Conservation (phyloP, 2,888 invertebrate species). For the Phortica magna region DNA sequence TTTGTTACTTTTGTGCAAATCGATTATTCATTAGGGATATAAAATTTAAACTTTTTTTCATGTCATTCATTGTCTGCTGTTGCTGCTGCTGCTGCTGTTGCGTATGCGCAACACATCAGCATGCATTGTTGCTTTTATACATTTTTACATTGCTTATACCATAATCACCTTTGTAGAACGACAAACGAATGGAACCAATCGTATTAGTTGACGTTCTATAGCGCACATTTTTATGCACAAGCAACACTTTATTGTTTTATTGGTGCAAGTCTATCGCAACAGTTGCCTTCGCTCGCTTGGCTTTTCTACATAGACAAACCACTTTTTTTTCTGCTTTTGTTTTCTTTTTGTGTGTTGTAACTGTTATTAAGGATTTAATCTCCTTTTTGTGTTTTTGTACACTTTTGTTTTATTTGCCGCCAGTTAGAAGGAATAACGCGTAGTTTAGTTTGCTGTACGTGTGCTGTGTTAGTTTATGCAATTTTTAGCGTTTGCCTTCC, state of each 20-base stretch:
- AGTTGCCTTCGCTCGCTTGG: background rate
- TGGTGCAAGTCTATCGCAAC: background rate
- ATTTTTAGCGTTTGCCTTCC: constrained; percentile 28
- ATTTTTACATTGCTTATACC: background rate
- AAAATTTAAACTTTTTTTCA: constrained; percentile 27
- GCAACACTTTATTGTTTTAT: background rate
- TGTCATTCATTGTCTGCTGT: background rate
- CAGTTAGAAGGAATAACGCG: background rate
- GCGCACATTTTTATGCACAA: background rate
- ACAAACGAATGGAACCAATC: background rate
- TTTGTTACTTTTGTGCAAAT: constrained; percentile 36
- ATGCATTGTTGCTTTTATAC: background rate
- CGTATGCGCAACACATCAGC: background rate
- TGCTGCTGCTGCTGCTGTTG: too few relatives aligned
- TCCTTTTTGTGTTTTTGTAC: too few relatives aligned
- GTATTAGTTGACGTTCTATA: background rate
- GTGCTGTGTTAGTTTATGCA: constrained; percentile 7
- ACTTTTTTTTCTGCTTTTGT: background rate
- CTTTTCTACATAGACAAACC: constrained; percentile 3
- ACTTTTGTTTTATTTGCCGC: background rate
- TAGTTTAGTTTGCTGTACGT: constrained; percentile 18
- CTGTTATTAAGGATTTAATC: constrained; percentile 20
- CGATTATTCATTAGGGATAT: constrained; percentile 49
- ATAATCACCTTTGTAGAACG: constrained; percentile 38
- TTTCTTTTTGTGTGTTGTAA: background rate